Percentiles rank a stretch among this genome's conserved stretches.
Conservation (phyloP, 2,888 invertebrate species). For the Aleiodes alternator region DNA sequence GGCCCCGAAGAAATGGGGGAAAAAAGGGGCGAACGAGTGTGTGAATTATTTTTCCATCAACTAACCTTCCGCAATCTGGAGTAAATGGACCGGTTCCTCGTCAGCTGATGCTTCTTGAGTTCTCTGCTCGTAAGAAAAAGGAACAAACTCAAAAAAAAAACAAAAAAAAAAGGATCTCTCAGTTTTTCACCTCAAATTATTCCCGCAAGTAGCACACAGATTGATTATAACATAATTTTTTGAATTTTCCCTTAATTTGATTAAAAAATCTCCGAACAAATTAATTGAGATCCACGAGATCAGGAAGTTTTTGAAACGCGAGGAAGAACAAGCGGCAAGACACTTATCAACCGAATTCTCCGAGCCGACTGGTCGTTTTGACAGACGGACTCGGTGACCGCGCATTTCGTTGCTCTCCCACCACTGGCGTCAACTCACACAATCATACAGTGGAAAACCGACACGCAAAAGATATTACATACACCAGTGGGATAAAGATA, state of each 20-base stretch:
- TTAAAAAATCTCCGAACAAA: no score
- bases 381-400: conserved; percentile 55
- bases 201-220: no score
- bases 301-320: background rate
- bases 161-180: no score
- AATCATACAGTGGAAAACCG: background rate
- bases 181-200: no score
- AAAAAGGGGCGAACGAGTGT: background rate
- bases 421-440: background rate
- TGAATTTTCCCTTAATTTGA: no score
- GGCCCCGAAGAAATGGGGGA: background rate
- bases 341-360: conserved; percentile 53
- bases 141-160: no score
- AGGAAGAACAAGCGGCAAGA: background rate
- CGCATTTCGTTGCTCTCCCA: conserved; percentile 53
- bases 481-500: no score
- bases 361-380: conserved; percentile 60
- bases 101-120: background rate
- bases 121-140: background rate
- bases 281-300: background rate
- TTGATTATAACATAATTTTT: no score
- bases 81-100: conserved; percentile 11
- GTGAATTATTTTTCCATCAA: background rate
- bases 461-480: background rate
- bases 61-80: conserved; percentile 10